Percentiles rank a stretch among this genome's conserved stretches.
Conservation (phyloP, 2,113 vertebrate genomes). For the Heterochromis multidens region DNA sequence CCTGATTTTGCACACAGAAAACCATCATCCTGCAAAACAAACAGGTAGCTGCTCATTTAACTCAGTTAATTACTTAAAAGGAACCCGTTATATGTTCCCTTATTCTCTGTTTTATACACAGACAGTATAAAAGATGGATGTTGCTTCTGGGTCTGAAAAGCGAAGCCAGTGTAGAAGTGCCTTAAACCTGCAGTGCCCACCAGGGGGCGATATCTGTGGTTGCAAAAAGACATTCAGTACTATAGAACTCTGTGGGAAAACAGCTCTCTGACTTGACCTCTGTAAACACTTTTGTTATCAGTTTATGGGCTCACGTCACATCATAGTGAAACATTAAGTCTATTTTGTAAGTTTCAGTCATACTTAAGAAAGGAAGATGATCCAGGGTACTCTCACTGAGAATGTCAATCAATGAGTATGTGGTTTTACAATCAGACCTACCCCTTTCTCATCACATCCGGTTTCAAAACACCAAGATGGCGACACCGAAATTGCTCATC, state of each 20-base stretch:
- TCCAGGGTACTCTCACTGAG: too few relatives aligned
- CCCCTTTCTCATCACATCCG: background rate
- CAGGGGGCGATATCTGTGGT: background rate
- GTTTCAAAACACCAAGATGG: too few relatives aligned
- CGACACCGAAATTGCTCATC: background rate
- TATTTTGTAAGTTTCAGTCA: background rate
- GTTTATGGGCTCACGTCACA: fast-evolving
- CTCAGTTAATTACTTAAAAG: too few relatives aligned
- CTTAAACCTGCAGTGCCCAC: background rate
- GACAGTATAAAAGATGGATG: too few relatives aligned
- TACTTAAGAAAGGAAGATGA: too few relatives aligned
- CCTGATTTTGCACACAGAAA: too few relatives aligned
- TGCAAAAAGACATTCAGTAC: background rate
- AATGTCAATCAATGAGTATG: background rate
- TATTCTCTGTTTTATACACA: too few relatives aligned
- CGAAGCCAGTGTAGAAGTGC: background rate
- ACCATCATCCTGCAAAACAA: too few relatives aligned
- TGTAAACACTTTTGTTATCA: background rate
- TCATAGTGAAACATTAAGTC: too few relatives aligned
- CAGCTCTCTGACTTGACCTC: background rate
- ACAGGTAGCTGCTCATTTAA: too few relatives aligned
- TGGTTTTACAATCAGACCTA: background rate
- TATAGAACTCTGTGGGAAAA: background rate
- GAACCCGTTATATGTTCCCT: too few relatives aligned
- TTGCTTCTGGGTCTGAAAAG: too few relatives aligned